Conservation (phyloP, 1,140 invertebrate genomes). For the Musca vetustissima region DNA sequence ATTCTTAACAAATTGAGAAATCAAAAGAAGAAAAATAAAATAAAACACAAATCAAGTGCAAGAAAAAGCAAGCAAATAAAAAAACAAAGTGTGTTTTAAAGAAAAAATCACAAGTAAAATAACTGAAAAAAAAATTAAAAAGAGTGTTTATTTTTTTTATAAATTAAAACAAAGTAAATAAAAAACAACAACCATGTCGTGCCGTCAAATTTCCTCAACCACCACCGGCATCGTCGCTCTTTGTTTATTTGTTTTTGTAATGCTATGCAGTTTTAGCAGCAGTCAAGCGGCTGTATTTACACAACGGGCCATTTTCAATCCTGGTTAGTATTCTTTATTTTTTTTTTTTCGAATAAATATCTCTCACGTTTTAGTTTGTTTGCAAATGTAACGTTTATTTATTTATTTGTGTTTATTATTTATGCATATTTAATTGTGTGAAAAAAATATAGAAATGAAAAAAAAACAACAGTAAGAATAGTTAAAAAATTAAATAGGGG, state of each 20-base stretch:
- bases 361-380: background rate
- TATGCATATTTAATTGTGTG: no score
- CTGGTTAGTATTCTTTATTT: constrained; percentile 47
- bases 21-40: no score
- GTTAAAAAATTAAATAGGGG: no score
- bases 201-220: constrained; percentile 42
- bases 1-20: no score
- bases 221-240: constrained; percentile 28
- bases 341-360: background rate
- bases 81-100: background rate
- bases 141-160: constrained; percentile 15
- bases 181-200: constrained; percentile 39
- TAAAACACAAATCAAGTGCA: no score
- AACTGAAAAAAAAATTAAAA: background rate
- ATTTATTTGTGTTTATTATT: no score
- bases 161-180: constrained; percentile 21
- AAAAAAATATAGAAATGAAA: no score
- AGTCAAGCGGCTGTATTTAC: constrained; percentile 46
- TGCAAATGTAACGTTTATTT: no score
- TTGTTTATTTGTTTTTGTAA: constrained; percentile 31
- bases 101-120: no score
- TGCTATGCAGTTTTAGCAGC: constrained; percentile 13
- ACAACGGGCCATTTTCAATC: constrained; percentile 43
- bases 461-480: no score
- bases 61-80: no score